Base-by-base conservation (phyloP, 2,113 vertebrate genomes). In the Oxyura jamaicensis region DNA sequence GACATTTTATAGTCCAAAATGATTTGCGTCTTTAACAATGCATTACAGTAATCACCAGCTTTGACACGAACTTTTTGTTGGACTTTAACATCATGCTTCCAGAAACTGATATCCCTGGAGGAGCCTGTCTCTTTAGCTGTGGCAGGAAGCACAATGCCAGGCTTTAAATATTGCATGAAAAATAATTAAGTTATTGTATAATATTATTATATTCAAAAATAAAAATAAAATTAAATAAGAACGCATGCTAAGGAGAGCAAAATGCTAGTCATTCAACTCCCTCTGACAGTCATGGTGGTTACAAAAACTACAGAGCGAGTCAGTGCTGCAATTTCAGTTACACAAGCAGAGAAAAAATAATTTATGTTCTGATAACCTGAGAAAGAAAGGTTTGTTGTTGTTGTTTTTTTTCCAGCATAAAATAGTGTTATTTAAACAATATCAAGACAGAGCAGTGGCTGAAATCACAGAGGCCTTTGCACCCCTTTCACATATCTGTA, bases 91-190 rank as follows among this genome's bases (percentile, higher is more conserved):
- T 90, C 60, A 13, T 90, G n/a, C 22, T 91, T 86, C 48, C 66
- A 93, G 73, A 92, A 88, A 84, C 31, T 19, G 29, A 78, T 48
- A 62, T 82, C 36, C 69, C 73, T 88, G 44, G 23, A 93, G 53
- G 26, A 93, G 28, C 78, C 90, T 3, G 5, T 50, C 78, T 83
- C 62, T 44, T 89, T 63, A 82, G 62, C 44, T 89, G 66, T 87
- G 22, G 50, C 78, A 96, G 88, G 73, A 94, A 95, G 83, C 48
- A 81, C 42, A 95, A 50, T 14, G 53, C 29, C 60, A 31, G 33
- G 33, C 44, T 95, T 95, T 94, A 95, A 95, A 92, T 75, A 95
- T 44, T 69, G 39, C 67, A 39, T 84, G 53, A 92, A 94, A 91
- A 93, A 72, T 91, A 88, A 94, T 88, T 52, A 71, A 62, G 42